A percentile compares a stretch with the other conserved stretches of the same genome.
phyloP scores from a whole-genome alignment of 2,797 vertebrate species.

The Dermochelys coriacea region DNA sequence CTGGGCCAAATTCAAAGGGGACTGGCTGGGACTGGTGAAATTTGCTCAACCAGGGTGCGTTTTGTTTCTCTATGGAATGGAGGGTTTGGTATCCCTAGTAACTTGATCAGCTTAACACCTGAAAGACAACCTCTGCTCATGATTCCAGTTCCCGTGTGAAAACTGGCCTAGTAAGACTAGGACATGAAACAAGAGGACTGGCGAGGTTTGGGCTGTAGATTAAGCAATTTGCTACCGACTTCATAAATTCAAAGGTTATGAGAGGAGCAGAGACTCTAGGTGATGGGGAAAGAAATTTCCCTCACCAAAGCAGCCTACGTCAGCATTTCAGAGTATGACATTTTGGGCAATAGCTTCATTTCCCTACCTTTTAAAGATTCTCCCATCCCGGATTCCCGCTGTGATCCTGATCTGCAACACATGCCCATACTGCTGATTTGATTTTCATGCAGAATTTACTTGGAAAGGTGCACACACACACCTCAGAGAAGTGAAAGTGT shows the following conservation, averaged over 20 bases:
- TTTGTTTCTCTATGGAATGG: not conserved
- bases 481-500: not conserved
- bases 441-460: not conserved
- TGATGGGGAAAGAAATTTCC: not conserved
- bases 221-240: not conserved
- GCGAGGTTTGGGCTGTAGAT: slow-evolving; percentile 32
- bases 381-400: not conserved
- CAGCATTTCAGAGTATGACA: not conserved
- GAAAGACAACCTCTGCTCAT: not conserved
- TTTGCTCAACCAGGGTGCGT: not conserved
- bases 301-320: not conserved
- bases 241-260: not conserved
- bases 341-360: not conserved
- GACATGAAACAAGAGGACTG: not conserved
- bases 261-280: slow-evolving; percentile 1
- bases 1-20: not conserved
- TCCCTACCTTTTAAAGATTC: not conserved
- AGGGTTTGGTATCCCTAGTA: not conserved
- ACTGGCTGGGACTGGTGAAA: not conserved
- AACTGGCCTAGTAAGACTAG: slow-evolving; percentile 33
- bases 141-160: slow-evolving; percentile 50
- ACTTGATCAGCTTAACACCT: slow-evolving; percentile 10
- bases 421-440: not conserved
- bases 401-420: not conserved
- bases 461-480: not conserved